Base-by-base conservation (phyloP, 2,797 vertebrate genomes). In the Nannoperca obscura region DNA sequence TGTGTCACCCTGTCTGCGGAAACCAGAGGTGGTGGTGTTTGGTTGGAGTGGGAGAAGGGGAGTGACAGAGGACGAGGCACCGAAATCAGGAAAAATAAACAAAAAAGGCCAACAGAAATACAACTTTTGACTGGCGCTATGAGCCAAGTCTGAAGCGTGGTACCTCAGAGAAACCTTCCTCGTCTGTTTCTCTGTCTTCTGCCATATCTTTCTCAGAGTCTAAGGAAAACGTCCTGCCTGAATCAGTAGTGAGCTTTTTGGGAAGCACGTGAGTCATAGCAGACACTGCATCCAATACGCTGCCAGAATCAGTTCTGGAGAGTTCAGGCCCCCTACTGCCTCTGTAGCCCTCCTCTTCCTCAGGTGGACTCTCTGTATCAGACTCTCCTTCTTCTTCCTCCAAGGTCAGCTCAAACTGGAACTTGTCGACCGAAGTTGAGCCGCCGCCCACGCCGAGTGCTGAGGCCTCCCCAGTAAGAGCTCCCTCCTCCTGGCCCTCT, bases 371-470 rank as follows among this genome's bases (percentile, higher is more conserved):
- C 71, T 96, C 94, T 0, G 85, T 72, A 0, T 96, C 96, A 1
- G 95, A 95, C 30, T 90, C 95, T 32, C 95, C 95, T 8, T 96
- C 95, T 72, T 97, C 97, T 74, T 97, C 96, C 82, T 97, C 96
- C 82, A 98, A 83, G 0, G 96, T 97, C 86, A 97, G 91, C 91
- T 96, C 94, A 2, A 98, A 97, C 87, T 97, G 96, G 93, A 97
- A 97, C 85, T 97, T 96, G 62, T 97, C 96, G 0, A 89, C 38
- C 0, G 80, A 0, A 2, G 83, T 73, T 40, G 86, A 82, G 69
- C 76, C 44, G 0, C 82, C 24, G 17, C 79, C 69, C 2, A 68
- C 76, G 0, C 83, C 22, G 0, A 65, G 77, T 0, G 64, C 82
- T 5, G 87, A 90, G 2, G 82, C 72, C 47, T 84, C 84, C 8